phyloP scores from a whole-genome alignment of 2,113 vertebrate species.

The Naja naja region DNA sequence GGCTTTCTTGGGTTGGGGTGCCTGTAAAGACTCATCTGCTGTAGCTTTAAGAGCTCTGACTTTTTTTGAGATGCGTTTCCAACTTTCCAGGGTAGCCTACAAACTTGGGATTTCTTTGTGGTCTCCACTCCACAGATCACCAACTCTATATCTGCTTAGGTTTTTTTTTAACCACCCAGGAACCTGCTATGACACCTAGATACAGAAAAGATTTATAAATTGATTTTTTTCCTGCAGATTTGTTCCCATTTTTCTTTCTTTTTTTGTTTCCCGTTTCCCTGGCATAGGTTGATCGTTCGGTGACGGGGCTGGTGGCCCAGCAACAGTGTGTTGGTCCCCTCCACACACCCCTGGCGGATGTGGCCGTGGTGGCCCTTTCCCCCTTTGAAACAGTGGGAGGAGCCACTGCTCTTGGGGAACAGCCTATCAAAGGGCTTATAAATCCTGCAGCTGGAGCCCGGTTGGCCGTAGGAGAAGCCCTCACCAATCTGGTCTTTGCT shows the following conservation, averaged over 20 bases:
- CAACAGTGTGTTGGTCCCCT: conserved; percentile 94
- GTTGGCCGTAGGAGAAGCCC: conserved; percentile 86
- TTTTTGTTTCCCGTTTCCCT: not conserved
- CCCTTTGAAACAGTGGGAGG: conserved; percentile 80
- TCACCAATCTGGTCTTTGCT: conserved; percentile 91
- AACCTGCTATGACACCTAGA: not conserved
- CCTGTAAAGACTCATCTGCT: not conserved
- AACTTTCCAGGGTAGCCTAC: not conserved
- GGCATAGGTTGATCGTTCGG: conserved; percentile 88
- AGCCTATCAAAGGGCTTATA: conserved; percentile 89
- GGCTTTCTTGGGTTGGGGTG: not conserved
- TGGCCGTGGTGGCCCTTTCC: conserved; percentile 88
- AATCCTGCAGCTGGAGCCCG: conserved; percentile 81
- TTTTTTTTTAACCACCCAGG: not conserved
- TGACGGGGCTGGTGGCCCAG: conserved; percentile 90
- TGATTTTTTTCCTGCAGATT: not conserved
- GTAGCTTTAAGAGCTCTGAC: not conserved
- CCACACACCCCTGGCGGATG: conserved; percentile 88
- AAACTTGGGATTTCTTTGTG: not conserved
- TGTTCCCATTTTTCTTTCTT: not conserved
- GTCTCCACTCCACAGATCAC: not conserved
- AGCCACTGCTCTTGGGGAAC: conserved; percentile 88
- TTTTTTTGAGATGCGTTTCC: not conserved
- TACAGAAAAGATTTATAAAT: too few relatives aligned
- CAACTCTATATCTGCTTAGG: not conserved